Base-by-base conservation (phyloP, 1,140 invertebrate species). In the Trichonephila inaurata region DNA sequence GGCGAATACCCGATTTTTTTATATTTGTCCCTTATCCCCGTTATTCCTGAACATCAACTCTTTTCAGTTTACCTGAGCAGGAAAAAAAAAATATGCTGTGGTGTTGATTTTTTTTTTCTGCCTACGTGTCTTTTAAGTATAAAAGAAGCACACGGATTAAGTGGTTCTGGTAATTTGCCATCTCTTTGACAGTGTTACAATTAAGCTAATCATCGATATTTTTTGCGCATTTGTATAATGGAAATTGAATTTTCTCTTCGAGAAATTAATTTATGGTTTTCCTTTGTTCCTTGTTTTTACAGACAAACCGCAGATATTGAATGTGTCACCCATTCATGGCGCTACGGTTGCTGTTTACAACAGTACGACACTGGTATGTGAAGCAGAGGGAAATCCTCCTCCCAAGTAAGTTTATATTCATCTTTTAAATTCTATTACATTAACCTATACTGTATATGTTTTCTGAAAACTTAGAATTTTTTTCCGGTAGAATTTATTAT, bases 341-440 rank as follows among this genome's bases (percentile, higher is more conserved):
- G 69, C 66, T 6, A 93, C 81, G 1, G 94, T 94, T 18, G 82
- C 87, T 14, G 51, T 94, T 5, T 91, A 94, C 58, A 91, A 94
- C 66, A 90, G 82, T 21, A 93, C 91, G n/a, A 87, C 86, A n/a
- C 40, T 94, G 5, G 24, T 83, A 4, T 94, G 94, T 60, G 92
- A 93, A 66, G 94, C 94, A 6, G 94, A 94, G 66, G 94, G 94
- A 61, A 94, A 94, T 66, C 94, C 94, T 40, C 85, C 85, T 24
- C 94, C 94, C 2, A 94, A 91, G 94, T 94, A 94, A 93, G 92
- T 44, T 33, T n/a, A 21, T 62, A 18, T 62, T 51, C 51, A 0
- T 51, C 51, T 10, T 51, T 51, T 51, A 8, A 51, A 51, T 51
- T 51, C 10, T 10, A 51, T 51, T 51, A 51, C 51, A 51, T 51